Percentiles rank a stretch among this genome's conserved stretches.
phyloP scores from a whole-genome alignment of 2,888 invertebrate genomes.

The Scrobipalpa costella region DNA sequence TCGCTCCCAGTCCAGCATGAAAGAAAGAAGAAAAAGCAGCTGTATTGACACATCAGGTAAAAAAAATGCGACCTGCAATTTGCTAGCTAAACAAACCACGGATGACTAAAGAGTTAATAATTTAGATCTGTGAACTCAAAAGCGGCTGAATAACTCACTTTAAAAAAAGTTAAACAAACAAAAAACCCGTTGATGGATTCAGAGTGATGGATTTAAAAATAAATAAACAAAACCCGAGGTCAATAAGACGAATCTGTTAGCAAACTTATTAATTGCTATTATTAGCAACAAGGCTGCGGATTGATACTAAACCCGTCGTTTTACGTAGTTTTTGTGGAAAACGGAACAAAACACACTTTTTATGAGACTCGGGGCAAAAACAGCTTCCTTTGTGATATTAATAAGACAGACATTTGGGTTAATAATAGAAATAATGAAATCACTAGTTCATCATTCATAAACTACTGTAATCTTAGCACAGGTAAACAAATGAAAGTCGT shows the following conservation, averaged over 20 bases:
- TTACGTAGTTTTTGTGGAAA: background rate
- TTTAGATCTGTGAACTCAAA: background rate
- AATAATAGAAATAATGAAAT: background rate
- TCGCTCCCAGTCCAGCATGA: no score
- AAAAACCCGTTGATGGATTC: background rate
- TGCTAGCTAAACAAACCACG: background rate
- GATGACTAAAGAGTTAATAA: background rate
- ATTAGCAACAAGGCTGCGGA: background rate
- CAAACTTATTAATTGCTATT: conserved; percentile 9
- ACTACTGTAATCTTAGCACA: no score
- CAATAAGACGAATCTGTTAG: conserved; percentile 26
- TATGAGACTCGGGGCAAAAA: background rate
- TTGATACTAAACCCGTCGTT: background rate
- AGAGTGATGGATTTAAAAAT: conserved; percentile 25
- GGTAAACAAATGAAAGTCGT: no score
- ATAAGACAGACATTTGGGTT: background rate
- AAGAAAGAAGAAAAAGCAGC: no score
- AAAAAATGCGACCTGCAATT: background rate
- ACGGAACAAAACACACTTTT: background rate
- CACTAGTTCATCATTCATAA: no score
- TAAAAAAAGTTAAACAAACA: conserved; percentile 8
- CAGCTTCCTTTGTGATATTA: background rate
- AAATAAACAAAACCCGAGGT: conserved; percentile 41
- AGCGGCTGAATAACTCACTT: background rate
- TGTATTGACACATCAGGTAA: background rate